Evolutionary conservation across 2,113 vertebrate species (phyloP).

Genomic region (Nerophis ophidion): DNA sequence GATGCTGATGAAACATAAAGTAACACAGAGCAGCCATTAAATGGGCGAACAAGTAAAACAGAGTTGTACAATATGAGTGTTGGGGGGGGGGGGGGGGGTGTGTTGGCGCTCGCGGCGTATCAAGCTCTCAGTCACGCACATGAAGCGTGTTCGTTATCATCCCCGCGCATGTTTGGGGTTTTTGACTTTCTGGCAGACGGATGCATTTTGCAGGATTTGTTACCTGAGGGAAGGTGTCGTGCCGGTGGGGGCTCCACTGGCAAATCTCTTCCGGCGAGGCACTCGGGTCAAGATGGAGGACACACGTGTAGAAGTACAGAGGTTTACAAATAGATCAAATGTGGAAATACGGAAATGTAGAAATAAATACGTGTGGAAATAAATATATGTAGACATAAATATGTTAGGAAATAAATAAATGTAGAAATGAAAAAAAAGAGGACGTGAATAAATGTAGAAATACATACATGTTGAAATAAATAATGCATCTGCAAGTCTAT

Average conservation of each 20-base stretch:
- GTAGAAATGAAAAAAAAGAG: no score
- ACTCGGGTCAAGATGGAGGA: slow-evolving; percentile 39
- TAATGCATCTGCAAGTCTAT: no score
- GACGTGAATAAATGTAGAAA: no score
- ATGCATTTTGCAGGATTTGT: slow-evolving; percentile 47
- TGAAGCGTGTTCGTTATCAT: slow-evolving; percentile 62
- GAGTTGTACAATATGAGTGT: slow-evolving; percentile 40
- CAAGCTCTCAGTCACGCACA: slow-evolving; percentile 31
- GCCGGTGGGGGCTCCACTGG: slow-evolving; percentile 50
- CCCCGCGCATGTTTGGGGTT: slow-evolving; percentile 52
- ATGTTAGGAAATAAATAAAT: no score
- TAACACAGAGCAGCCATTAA: slow-evolving; percentile 65
- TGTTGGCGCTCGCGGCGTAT: slow-evolving; percentile 51
- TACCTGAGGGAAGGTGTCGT: slow-evolving; percentile 60
- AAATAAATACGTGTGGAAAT: no score
- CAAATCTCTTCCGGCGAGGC: slow-evolving; percentile 50
- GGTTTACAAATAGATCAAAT: no score
- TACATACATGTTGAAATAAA: no score
- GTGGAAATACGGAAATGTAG: no score
- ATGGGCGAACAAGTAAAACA: slow-evolving; percentile 48
- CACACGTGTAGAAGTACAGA: no score
- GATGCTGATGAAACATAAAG: slow-evolving; percentile 72
- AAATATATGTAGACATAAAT: no score
- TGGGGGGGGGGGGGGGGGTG: slow-evolving; percentile 24
- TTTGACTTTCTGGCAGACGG: slow-evolving; percentile 34